Conservation (phyloP, 1,140 invertebrate genomes). For the Trichonephila inaurata region DNA sequence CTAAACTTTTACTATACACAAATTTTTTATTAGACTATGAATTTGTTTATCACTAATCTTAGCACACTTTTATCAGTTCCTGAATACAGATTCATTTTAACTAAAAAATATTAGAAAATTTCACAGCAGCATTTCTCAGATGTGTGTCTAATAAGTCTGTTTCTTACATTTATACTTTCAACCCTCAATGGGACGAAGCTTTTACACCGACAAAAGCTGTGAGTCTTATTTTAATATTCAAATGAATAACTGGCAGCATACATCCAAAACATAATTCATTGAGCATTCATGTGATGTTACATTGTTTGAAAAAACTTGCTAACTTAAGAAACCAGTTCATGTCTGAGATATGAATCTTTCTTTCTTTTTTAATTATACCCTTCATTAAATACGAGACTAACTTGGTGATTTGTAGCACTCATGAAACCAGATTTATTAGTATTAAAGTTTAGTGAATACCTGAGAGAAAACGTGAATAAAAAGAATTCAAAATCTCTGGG, state of each 20-base stretch:
- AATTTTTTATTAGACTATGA: background rate
- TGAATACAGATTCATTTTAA: background rate
- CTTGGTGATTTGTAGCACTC: background rate
- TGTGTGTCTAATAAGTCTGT: background rate
- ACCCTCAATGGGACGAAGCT: background rate
- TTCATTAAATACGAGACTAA: background rate
- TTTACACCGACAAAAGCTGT: background rate
- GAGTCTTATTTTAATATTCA: background rate
- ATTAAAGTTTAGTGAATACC: background rate
- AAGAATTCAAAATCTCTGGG: background rate
- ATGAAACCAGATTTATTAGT: background rate
- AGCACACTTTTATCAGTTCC: background rate
- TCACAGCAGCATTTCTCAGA: background rate
- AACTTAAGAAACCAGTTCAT: conserved; percentile 1
- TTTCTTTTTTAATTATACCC: conserved; percentile 3
- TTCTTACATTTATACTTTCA: background rate
- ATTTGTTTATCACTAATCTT: background rate
- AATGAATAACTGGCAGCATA: background rate
- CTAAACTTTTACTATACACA: background rate
- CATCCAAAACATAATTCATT: background rate
- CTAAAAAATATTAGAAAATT: background rate
- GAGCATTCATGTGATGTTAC: background rate
- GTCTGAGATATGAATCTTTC: background rate
- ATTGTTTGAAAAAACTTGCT: background rate
- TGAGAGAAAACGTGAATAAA: background rate